Conservation (phyloP, 2,113 vertebrate genomes). For the Columba livia region DNA sequence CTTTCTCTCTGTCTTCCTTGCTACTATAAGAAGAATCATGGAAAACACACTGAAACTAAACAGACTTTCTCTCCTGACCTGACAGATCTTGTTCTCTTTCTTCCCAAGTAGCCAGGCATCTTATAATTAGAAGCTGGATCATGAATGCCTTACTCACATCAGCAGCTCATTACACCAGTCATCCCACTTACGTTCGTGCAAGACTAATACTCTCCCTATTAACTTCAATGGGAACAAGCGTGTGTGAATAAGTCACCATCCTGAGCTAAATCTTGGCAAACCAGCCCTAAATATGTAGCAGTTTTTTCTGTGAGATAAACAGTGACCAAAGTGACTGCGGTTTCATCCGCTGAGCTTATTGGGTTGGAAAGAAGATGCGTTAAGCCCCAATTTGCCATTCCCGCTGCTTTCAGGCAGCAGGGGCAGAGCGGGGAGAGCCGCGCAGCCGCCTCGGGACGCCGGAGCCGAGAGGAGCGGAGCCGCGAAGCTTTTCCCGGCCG, state of each 20-base stretch:
- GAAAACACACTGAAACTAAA: not conserved
- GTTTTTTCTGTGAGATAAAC: not conserved
- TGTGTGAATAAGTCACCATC: not conserved
- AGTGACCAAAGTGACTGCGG: not conserved
- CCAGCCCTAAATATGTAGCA: not conserved
- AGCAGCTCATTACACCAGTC: not conserved
- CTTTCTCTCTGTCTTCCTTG: not conserved
- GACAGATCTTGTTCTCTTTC: not conserved
- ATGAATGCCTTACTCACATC: not conserved
- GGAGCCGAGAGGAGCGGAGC: too few relatives aligned
- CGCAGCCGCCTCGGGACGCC: not conserved
- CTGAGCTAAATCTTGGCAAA: not conserved
- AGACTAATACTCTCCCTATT: not conserved
- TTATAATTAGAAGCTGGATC: not conserved
- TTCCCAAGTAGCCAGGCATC: slow-evolving; percentile 13
- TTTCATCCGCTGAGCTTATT: not conserved
- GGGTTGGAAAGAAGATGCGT: accelerated
- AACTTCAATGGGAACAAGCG: not conserved
- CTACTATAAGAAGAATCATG: not conserved
- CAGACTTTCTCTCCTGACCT: not conserved
- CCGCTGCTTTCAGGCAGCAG: not conserved
- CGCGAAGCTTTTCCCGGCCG: too few relatives aligned
- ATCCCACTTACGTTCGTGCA: not conserved
- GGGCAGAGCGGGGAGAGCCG: not conserved
- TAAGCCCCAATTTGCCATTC: accelerated